Evolutionary conservation across 2,113 vertebrate species (phyloP).

Genomic region (Mastomys natalensis): DNA sequence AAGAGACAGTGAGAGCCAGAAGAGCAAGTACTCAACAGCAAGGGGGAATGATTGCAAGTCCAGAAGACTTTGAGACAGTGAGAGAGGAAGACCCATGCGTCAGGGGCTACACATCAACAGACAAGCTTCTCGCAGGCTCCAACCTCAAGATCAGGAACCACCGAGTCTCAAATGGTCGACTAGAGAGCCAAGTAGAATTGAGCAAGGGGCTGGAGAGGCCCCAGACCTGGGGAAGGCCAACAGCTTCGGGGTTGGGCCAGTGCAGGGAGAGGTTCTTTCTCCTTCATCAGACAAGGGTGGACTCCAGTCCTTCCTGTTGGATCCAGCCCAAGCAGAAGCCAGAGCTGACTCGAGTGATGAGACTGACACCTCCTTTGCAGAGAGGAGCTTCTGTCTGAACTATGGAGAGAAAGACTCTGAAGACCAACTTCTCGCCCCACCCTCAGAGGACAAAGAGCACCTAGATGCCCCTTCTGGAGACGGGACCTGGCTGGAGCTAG

Average conservation of each 20-base stretch:
- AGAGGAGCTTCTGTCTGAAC: slow-evolving; percentile 87
- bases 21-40: slow-evolving; percentile 62
- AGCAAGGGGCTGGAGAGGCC: slow-evolving; percentile 67
- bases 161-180: background rate
- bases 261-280: slow-evolving; percentile 54
- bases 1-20: slow-evolving; percentile 80
- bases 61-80: slow-evolving; percentile 86
- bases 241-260: slow-evolving; percentile 25
- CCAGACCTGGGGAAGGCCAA: slow-evolving; percentile 33
- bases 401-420: slow-evolving; percentile 80
- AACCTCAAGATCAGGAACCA: slow-evolving; percentile 28
- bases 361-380: slow-evolving; percentile 78
- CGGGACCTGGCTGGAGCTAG: background rate
- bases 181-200: slow-evolving; percentile 51
- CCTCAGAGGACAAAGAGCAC: background rate
- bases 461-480: background rate
- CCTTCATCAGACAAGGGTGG: slow-evolving; percentile 78
- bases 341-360: slow-evolving; percentile 81
- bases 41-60: slow-evolving; percentile 87
- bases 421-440: slow-evolving; percentile 19
- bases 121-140: background rate
- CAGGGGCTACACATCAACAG: slow-evolving; percentile 26
- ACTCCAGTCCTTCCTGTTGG: slow-evolving; percentile 64
- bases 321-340: slow-evolving; percentile 76
- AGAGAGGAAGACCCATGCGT: slow-evolving; percentile 83